These are phyloP conservation scores for Saguinus imperator DNA, from an alignment of 2,113 vertebrate genomes.

Conservation along the genomic window DNA sequence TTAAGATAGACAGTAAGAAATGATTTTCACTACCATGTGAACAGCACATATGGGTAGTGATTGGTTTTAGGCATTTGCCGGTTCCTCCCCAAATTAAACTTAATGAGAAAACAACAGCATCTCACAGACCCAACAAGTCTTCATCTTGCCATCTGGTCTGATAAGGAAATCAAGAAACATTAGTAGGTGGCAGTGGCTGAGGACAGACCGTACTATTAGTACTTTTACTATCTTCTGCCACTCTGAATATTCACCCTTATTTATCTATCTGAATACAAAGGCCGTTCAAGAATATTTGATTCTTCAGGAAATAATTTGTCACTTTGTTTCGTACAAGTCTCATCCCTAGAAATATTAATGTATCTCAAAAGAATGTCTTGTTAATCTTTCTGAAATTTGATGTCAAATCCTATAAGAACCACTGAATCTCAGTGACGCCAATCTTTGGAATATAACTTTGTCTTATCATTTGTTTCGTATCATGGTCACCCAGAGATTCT, in stretches of 20 bases:
- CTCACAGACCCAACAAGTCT: slow-evolving; percentile 44
- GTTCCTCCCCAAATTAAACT: slow-evolving; percentile 49
- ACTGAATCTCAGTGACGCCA: not conserved
- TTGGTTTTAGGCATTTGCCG: not conserved
- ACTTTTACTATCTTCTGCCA: slow-evolving; percentile 37
- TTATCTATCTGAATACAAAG: not conserved
- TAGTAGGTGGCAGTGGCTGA: slow-evolving; percentile 61
- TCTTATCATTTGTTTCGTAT: not conserved
- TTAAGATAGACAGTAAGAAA: not conserved
- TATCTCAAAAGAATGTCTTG: slow-evolving; percentile 17
- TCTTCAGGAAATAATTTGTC: slow-evolving; percentile 3
- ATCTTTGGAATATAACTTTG: not conserved
- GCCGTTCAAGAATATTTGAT: not conserved
- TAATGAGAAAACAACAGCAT: slow-evolving; percentile 52
- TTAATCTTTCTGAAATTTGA: slow-evolving; percentile 26
- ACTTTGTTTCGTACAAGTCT: not conserved
- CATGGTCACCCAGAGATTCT: not conserved
- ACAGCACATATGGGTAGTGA: not conserved
- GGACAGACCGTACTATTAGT: slow-evolving; percentile 51
- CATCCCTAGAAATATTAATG: not conserved
- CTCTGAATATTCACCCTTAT: slow-evolving; percentile 36
- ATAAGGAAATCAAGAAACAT: slow-evolving; percentile 67
- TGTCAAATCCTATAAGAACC: not conserved
- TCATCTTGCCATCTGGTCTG: slow-evolving; percentile 68
- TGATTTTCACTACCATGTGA: slow-evolving; percentile 18